A percentile compares a stretch with the other conserved stretches of the same genome.
Conservation (phyloP, 2,888 invertebrate genomes). For the Hyles lineata region DNA sequence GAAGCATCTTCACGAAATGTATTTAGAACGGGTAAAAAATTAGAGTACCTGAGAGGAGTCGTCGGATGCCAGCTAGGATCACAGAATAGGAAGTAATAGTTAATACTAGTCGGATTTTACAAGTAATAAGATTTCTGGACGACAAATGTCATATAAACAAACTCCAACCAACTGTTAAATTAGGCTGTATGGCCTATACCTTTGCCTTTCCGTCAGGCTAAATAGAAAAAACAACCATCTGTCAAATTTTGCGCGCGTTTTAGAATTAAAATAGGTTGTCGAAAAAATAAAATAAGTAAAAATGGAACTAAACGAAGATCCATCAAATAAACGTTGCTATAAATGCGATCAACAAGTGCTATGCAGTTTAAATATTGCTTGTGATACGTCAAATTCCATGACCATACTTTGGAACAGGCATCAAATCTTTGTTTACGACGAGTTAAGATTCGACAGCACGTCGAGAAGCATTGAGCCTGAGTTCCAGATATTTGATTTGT, state of each 20-base stretch:
- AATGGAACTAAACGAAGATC: constrained; percentile 52
- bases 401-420: constrained; percentile 71
- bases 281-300: neutral
- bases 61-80: too few relatives aligned
- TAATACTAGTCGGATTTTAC: too few relatives aligned
- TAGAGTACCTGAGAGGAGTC: too few relatives aligned
- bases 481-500: constrained; percentile 57
- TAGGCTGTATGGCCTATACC: too few relatives aligned
- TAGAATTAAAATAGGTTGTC: neutral
- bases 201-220: too few relatives aligned
- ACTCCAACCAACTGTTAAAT: too few relatives aligned
- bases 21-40: too few relatives aligned
- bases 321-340: constrained; percentile 51
- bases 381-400: constrained; percentile 51
- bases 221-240: neutral
- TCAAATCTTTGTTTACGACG: constrained; percentile 70
- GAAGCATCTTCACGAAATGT: too few relatives aligned
- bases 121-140: too few relatives aligned
- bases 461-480: constrained; percentile 56
- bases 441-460: constrained; percentile 51
- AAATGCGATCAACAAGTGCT: constrained; percentile 53
- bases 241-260: neutral
- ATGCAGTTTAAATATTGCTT: constrained; percentile 58
- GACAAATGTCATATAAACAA: too few relatives aligned
- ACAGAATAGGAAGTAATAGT: too few relatives aligned